Conservation (phyloP, 2,797 vertebrate species). For the Schizopygopsis malacanthus region DNA sequence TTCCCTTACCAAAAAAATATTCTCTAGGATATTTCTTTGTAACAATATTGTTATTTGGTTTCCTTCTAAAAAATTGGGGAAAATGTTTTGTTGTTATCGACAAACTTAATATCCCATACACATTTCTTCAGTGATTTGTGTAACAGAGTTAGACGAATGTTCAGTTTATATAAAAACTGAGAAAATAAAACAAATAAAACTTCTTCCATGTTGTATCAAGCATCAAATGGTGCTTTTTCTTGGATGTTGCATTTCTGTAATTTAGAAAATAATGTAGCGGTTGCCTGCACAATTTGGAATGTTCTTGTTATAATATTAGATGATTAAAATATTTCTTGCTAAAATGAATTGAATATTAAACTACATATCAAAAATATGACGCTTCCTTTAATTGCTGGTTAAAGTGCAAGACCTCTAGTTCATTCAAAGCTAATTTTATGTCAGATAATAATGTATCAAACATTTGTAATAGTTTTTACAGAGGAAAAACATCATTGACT, state of each 20-base stretch:
- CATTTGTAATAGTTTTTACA: neutral
- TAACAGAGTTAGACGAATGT: neutral
- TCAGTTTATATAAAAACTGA: neutral
- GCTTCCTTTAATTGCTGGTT: neutral
- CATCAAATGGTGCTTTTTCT: neutral
- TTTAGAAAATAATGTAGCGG: neutral
- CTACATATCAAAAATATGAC: neutral
- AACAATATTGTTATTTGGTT: too few relatives aligned
- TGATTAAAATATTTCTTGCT: neutral
- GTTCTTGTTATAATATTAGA: neutral
- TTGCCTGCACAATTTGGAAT: neutral
- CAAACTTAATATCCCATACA: neutral
- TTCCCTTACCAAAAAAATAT: neutral
- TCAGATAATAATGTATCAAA: neutral
- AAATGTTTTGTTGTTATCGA: neutral
- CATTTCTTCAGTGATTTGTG: neutral
- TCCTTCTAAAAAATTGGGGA: too few relatives aligned
- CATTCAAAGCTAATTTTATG: neutral
- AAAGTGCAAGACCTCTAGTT: too few relatives aligned
- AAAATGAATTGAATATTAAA: neutral
- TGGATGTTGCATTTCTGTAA: neutral
- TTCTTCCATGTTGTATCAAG: neutral
- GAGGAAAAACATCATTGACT: neutral
- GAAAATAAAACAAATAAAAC: neutral
- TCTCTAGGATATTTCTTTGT: too few relatives aligned